Conservation (phyloP, 2,888 invertebrate genomes). For the Calameuta filiformis region DNA sequence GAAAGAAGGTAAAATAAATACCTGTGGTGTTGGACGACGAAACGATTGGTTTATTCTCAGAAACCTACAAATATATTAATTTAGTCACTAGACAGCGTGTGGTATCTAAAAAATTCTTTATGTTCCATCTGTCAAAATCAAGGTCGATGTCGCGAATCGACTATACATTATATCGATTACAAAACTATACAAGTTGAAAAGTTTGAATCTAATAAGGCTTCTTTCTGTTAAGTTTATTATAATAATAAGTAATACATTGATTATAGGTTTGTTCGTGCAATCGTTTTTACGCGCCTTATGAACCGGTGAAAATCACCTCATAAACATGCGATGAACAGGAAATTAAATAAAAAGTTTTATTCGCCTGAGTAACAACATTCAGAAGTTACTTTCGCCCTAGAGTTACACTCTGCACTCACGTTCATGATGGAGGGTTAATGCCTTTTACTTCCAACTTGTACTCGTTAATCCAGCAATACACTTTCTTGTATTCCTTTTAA, state of each 20-base stretch:
- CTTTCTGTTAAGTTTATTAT: background rate
- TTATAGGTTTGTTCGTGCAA: background rate
- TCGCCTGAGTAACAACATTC: background rate
- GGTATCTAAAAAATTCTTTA: background rate
- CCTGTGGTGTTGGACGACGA: too few species aligned
- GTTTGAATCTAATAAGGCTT: background rate
- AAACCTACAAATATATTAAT: too few species aligned
- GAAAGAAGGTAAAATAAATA: too few species aligned
- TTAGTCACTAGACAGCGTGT: background rate
- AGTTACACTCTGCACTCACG: background rate
- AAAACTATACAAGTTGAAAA: background rate
- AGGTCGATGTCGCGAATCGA: background rate
- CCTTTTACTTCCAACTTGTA: background rate
- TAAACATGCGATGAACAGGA: background rate
- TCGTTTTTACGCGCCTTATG: background rate
- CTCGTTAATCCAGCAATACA: background rate
- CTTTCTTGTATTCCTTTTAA: background rate
- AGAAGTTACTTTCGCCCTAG: slow-evolving; percentile 3
- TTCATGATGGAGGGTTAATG: background rate
- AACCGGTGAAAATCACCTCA: background rate
- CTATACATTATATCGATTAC: background rate
- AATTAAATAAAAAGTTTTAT: background rate
- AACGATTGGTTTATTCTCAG: too few species aligned
- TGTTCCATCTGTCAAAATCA: background rate
- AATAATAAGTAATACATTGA: background rate